Evolutionary conservation across 2,888 invertebrate genomes (phyloP), one percentile per base, ranked within the genome.

Genomic region (Bombylius major): DNA sequence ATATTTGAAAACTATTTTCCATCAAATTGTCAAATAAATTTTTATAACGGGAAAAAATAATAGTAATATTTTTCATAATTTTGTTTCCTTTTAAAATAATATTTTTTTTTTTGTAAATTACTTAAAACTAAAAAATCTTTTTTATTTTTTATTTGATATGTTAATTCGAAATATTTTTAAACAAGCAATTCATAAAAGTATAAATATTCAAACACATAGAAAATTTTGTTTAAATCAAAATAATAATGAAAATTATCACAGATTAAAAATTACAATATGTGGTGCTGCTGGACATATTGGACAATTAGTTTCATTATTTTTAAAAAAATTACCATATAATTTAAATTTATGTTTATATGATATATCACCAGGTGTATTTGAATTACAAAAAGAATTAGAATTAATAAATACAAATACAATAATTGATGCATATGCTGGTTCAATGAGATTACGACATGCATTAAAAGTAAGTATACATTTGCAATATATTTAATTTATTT

Each of bases 211-310:
- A 23, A 23, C 11, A 42, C 11, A 42, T 4, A 7, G 4, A 8
- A 42, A 42, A 42, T 7, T 11, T 1, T 11, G 39, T 11, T 42
- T 11, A 42, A 36, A 7, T 7, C 34, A 36, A 8, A 36, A 36
- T 36, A 36, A 8, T 36, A 36, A 36, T 42, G 11, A 42, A 14
- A 59, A 47, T 13, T 47, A 46, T 3, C 49, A 44, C 53, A 60
- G 56, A 56, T 50, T 59, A 11, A 59, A 59, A 46, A 39, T 62
- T 0, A 50, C 61, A 6, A 51, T 62, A 32, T 62, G 62, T 53
- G 62, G 62, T n/a, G 62, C 62, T 39, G 60, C 62, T 42, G 62
- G 62, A 31, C 53, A 47, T 34, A 23, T 62, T 50, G 62, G 62
- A 1, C 59, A 55, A 4, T 57, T 62, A 31, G 52, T 62, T 5